Base-by-base conservation (phyloP, 2,888 invertebrate genomes). In the Patella ulyssiponensis region DNA sequence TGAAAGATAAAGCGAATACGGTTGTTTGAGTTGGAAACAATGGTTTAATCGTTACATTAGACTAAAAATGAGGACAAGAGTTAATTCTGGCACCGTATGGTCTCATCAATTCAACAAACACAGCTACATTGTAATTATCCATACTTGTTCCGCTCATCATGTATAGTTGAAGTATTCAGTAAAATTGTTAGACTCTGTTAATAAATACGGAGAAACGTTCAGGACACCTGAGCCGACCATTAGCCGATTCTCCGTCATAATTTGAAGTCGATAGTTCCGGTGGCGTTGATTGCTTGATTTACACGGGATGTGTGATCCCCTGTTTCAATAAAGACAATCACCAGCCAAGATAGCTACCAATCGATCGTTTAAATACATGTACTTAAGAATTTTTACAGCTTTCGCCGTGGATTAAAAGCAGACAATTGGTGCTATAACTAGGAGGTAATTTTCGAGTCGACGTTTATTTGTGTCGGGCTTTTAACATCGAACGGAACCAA, bases 211-310 rank as follows among this genome's bases (percentile, higher is more conserved):
- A 11, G 64, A 64, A 23, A 23, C 23, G 20, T 20, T 64, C 20
- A 64, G 23, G 64, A 64, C 64, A 64, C 64, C 64, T 64, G 64
- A 64, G 64, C 64, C 64, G 20, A 23, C 64, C 23, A 64, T 64
- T 64, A 64, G 23, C 20, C 20, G 20, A 64, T 23, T 64, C 64
- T 23, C 12, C 20, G 23, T 12, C 23, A 64, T 64, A 64, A 64
- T 64, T 64, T 64, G 23, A 64, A 64, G 12, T 23, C 64, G 64
- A 64, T 64, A 64, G 64, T 64, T 64, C 64, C 64, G 64, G 20
- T 64, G 11, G 64, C 23, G 64, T 64, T 64, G 64, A 64, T 64
- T 64, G 64, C 11, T 64, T 23, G 20, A 23, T 64, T 64, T 64
- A 14, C 64, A 23, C 20, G 64, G 23, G 20, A 23, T 11, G 64